These are phyloP conservation scores for Characodon lateralis DNA, from an alignment of 2,797 vertebrate genomes.

Conservation along the genomic window DNA sequence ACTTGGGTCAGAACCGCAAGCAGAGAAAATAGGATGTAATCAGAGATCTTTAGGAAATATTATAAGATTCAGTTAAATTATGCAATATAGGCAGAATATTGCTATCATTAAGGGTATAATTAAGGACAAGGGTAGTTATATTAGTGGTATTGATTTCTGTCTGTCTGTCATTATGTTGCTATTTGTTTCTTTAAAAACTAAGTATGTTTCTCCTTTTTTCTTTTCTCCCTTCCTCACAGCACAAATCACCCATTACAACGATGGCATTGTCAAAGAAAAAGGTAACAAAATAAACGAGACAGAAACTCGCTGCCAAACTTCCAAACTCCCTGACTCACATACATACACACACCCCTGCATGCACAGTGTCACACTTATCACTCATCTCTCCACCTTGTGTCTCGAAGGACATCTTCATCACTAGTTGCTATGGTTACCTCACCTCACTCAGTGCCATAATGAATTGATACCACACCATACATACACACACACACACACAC, in stretches of 20 bases:
- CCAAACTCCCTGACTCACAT: constrained; percentile 26
- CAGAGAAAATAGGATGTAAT: too few relatives aligned
- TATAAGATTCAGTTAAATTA: too few relatives aligned
- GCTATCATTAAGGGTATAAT: too few relatives aligned
- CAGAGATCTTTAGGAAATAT: too few relatives aligned
- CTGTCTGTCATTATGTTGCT: neutral
- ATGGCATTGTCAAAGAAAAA: constrained; percentile 86
- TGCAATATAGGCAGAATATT: too few relatives aligned
- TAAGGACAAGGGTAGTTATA: too few relatives aligned
- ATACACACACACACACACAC: constrained; percentile 6
- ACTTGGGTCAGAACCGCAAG: too few relatives aligned
- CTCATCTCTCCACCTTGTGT: constrained; percentile 63
- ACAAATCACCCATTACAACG: constrained; percentile 83
- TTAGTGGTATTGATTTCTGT: neutral
- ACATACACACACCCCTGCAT: constrained; percentile 8
- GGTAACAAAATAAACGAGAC: constrained; percentile 70
- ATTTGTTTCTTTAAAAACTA: constrained; percentile 17
- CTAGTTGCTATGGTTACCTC: constrained; percentile 77
- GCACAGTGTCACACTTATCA: constrained; percentile 53
- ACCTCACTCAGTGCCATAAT: constrained; percentile 57
- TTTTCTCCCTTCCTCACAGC: constrained; percentile 60
- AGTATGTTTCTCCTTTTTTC: constrained; percentile 22
- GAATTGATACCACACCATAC: constrained; percentile 38
- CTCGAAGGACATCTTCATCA: constrained; percentile 75
- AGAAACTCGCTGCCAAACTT: constrained; percentile 50